Evolutionary conservation across 1,140 invertebrate genomes (phyloP), one percentile per base, ranked within the genome.

Genomic region (Lordiphosa collinella): DNA sequence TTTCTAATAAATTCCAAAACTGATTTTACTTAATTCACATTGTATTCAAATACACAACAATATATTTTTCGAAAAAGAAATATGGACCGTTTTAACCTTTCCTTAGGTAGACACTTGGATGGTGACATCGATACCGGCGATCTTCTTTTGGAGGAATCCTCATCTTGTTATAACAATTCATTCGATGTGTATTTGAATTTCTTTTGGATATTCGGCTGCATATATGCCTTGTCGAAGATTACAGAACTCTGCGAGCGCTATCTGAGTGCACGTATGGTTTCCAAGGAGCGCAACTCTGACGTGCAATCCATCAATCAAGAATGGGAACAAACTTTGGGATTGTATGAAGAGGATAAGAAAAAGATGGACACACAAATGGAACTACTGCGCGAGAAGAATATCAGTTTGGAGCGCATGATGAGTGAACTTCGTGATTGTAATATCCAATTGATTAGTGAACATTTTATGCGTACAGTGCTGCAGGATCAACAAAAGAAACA

Each of bases 391-490:
- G 55, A 73, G 8, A 84, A 60, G 35, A 84, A 84, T 31, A 51
- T 37, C 22, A 57, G 35, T 7, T 11, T 84, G 47, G 78, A 85
- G 37, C 36, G 51, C 18, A 57, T 55, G 13, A 60, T 85, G 55
- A 13, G 14, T 2, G 72, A 82, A 13, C 44, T 82, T 12, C 48
- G 79, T 16, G 73, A 79, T 40, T 78, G 55, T 10, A 84, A 82
- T 62, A 35, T 78, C 0, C 53, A 78, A 4, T 46, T 84, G 43
- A 76, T 82, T 9, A 84, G 67, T 14, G 72, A 84, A 55, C 72
- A 82, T 32, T 84, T 58, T 11, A 82, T 73, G 59, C 72, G 63
- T 1, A 58, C 58, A 2, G 58, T 84, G 1, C 37, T 76, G 13
- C 63, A 76, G 34, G 63, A 84, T 35, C 67, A 78, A 14, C 47